Evolutionary conservation across 2,113 vertebrate genomes (phyloP).

Genomic region (Apaloderma vittatum): DNA sequence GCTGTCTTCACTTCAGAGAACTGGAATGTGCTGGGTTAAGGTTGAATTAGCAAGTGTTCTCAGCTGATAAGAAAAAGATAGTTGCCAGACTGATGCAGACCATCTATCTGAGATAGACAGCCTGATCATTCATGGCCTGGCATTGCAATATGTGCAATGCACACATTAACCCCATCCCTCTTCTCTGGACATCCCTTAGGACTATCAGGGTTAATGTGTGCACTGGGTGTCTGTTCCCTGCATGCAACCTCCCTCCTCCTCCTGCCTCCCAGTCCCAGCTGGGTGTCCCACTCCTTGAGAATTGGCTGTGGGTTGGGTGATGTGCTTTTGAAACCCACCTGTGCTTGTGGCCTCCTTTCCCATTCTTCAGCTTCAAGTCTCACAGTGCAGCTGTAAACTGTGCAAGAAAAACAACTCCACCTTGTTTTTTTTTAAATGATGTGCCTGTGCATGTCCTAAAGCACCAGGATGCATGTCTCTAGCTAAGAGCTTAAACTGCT

Average conservation of each 20-base stretch:
- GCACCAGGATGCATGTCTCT: not conserved
- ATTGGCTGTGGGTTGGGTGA: not conserved
- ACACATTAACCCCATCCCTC: too few species aligned
- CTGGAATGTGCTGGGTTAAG: not conserved
- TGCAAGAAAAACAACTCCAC: not conserved
- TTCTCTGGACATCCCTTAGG: too few species aligned
- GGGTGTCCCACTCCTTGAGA: not conserved
- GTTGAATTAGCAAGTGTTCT: not conserved
- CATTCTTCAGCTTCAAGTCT: not conserved
- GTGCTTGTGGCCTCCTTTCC: not conserved
- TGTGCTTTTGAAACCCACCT: not conserved
- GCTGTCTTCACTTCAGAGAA: not conserved
- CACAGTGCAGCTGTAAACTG: not conserved
- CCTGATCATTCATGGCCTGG: too few species aligned
- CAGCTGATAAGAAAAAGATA: not conserved
- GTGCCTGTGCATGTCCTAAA: not conserved
- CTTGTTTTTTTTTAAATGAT: not conserved
- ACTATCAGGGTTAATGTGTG: too few species aligned
- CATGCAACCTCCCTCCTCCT: not conserved
- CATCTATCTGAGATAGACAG: too few species aligned
- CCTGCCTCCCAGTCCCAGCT: not conserved
- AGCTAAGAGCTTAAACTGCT: not conserved
- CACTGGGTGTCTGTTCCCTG: rapidly evolving
- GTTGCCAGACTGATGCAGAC: not conserved
- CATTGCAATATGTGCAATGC: too few species aligned